Evolutionary conservation across 2,888 invertebrate genomes (phyloP).

Genomic region (Sinelater perroti): DNA sequence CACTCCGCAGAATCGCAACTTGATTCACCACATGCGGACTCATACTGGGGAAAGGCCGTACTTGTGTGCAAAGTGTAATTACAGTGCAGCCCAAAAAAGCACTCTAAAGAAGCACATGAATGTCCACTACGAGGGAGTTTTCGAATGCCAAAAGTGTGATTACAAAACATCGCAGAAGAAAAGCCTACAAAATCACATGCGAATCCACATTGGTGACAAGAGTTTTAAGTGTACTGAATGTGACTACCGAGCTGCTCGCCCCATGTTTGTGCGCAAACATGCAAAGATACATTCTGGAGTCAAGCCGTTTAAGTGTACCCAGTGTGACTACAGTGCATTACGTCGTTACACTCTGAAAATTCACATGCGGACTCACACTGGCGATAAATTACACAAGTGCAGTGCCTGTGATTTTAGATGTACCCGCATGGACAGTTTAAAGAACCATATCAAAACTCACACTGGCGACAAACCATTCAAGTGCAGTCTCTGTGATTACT

Average conservation of each 20-base stretch:
- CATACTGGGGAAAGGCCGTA: slow-evolving; percentile 58
- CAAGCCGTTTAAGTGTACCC: slow-evolving; percentile 55
- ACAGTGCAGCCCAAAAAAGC: slow-evolving; percentile 68
- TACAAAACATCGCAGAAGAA: slow-evolving; percentile 70
- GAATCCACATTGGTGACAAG: slow-evolving; percentile 62
- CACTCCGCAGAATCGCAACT: slow-evolving; percentile 3
- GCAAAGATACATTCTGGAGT: slow-evolving; percentile 58
- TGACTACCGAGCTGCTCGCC: slow-evolving; percentile 55
- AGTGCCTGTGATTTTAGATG: slow-evolving; percentile 52
- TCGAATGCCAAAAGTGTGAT: slow-evolving; percentile 65
- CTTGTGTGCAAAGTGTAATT: slow-evolving; percentile 52
- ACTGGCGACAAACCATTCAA: slow-evolving; percentile 60
- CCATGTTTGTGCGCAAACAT: slow-evolving; percentile 57
- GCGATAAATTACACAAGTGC: slow-evolving; percentile 21
- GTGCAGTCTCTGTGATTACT: slow-evolving; percentile 54
- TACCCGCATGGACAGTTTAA: slow-evolving; percentile 64
- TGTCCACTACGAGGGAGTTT: slow-evolving; percentile 69
- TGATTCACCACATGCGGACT: slow-evolving; percentile 58
- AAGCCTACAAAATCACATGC: slow-evolving; percentile 67
- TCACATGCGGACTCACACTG: slow-evolving; percentile 22
- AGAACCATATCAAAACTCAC: slow-evolving; percentile 62
- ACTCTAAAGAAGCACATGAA: slow-evolving; percentile 68
- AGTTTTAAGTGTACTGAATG: slow-evolving; percentile 52
- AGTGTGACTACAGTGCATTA: slow-evolving; percentile 53
- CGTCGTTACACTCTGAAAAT: slow-evolving; percentile 25